Percentiles rank a stretch among this genome's conserved stretches.
phyloP scores from a whole-genome alignment of 2,113 vertebrate genomes.

The Crotalus viridis region DNA sequence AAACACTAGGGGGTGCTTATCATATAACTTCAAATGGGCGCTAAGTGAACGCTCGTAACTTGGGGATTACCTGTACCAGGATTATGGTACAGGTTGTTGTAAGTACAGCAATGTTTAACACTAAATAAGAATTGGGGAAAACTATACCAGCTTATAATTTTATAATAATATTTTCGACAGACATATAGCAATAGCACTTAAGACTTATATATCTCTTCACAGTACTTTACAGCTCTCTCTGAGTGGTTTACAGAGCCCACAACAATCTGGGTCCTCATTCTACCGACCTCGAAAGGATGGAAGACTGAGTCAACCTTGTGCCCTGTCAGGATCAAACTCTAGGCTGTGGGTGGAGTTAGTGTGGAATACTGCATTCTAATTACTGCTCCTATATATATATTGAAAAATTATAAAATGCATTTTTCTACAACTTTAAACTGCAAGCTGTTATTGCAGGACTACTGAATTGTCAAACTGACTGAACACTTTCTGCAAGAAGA shows the following conservation, averaged over 20 bases:
- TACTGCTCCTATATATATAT: background rate
- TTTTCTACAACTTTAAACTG: constrained; percentile 41
- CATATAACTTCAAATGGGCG: too few relatives aligned
- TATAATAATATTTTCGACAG: constrained; percentile 23
- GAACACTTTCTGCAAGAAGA: constrained; percentile 54
- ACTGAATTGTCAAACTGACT: constrained; percentile 51
- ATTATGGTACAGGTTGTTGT: background rate
- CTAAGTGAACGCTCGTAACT: too few relatives aligned
- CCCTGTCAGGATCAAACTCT: background rate
- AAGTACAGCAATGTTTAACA: background rate
- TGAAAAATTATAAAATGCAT: constrained; percentile 14
- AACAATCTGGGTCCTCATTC: too few relatives aligned
- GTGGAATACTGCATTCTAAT: background rate
- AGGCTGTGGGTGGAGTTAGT: background rate
- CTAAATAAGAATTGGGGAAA: constrained; percentile 40
- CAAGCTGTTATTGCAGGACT: constrained; percentile 40
- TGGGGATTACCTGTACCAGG: background rate
- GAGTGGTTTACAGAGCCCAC: too few relatives aligned
- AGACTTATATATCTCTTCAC: background rate
- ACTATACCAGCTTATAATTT: constrained; percentile 15
- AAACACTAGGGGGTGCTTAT: too few relatives aligned
- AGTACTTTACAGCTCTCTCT: background rate
- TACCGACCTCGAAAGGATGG: too few relatives aligned
- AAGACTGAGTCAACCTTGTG: background rate
- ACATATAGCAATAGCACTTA: background rate